Base-by-base conservation (phyloP, 2,797 vertebrate genomes). In the Urophycis tenuis region DNA sequence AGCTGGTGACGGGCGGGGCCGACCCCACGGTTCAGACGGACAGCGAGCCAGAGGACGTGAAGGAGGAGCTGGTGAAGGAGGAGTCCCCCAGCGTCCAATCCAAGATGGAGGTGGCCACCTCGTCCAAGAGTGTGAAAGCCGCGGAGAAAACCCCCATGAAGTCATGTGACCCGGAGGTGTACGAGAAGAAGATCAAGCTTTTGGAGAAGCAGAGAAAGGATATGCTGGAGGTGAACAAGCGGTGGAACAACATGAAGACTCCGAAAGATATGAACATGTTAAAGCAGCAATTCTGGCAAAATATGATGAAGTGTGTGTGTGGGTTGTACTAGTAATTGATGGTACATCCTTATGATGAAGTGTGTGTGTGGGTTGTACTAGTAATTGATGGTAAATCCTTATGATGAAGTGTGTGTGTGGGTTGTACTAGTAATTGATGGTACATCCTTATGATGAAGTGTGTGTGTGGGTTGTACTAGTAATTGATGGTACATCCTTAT, bases 201-300 rank as follows among this genome's bases (percentile, higher is more conserved):
- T 93, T 99, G 86, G 98, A 99, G 91, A 97, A 98, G 88, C 98
- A 99, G 88, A 95, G 96, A 86, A 94, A 94, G 86, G 98, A 99
- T 94, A 97, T 99, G 77, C 92, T 99, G 89, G 97, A 99, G 83
- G 97, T 99, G 88, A 99, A 99, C 88, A 99, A 99, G 87, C 98
- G 99, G 72, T 99, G 98, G 94, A 96, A 96, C 88, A 93, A 95
- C 83, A 99, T 99, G 93, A 99, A 99, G 92, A 93, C 96, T n/a
- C n/a, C n/a, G n/a, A n/a, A n/a, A n/a, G n/a, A n/a, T n/a, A n/a
- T n/a, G n/a, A n/a, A n/a, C n/a, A n/a, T n/a, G n/a, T n/a, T n/a
- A n/a, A n/a, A n/a, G n/a, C n/a, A n/a, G n/a, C n/a, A n/a, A n/a
- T n/a, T n/a, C n/a, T n/a, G n/a, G n/a, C n/a, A n/a, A n/a, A n/a